Conservation (phyloP, 2,113 vertebrate genomes). For the Indicator indicator region DNA sequence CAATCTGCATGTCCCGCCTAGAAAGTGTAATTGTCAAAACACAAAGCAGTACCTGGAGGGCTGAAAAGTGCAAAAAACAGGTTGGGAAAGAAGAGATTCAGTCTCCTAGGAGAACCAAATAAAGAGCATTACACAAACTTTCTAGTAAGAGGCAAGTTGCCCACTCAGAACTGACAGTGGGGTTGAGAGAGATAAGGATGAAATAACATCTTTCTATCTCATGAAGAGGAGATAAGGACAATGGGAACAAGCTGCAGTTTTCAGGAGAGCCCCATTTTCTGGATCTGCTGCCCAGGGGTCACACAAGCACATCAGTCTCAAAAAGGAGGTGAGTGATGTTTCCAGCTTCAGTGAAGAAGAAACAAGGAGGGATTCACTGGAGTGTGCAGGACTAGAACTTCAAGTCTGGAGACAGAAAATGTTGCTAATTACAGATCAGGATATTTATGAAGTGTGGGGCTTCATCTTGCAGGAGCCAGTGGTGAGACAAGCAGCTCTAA, state of each 20-base stretch:
- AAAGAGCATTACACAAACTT: background rate
- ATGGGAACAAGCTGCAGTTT: background rate
- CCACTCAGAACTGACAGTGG: background rate
- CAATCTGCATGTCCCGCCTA: background rate
- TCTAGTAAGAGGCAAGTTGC: background rate
- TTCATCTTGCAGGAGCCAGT: slow-evolving; percentile 23
- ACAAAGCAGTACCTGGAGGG: background rate
- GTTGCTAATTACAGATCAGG: slow-evolving; percentile 3
- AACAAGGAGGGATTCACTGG: background rate
- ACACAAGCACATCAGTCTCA: background rate
- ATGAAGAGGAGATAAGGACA: background rate
- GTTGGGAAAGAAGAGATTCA: background rate
- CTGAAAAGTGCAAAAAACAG: background rate
- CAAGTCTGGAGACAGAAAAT: slow-evolving; percentile 7
- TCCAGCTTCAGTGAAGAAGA: background rate
- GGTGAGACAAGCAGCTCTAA: background rate
- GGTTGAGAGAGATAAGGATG: background rate
- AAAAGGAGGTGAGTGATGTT: background rate
- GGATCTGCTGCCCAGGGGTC: background rate
- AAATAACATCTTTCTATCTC: background rate
- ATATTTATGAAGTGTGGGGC: slow-evolving; percentile 40
- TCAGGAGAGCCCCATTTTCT: background rate
- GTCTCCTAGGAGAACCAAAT: background rate
- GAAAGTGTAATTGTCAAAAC: background rate
- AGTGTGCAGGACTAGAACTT: background rate